phyloP scores from a whole-genome alignment of 2,888 invertebrate genomes.

The Stictocephala bisonia region DNA sequence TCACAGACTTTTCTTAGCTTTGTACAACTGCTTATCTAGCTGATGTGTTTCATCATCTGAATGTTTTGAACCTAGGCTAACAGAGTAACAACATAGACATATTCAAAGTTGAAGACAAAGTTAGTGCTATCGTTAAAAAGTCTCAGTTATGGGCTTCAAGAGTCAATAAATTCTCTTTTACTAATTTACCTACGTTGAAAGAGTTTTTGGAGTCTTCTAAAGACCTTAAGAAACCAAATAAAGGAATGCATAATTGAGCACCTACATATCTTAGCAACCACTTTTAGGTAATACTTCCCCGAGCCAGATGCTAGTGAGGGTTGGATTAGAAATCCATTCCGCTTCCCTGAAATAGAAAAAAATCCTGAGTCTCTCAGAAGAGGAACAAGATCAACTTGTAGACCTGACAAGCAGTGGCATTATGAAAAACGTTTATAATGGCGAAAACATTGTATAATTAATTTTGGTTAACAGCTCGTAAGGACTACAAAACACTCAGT shows the following conservation, averaged over 20 bases:
- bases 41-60: slow-evolving; percentile 15
- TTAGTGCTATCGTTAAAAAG: slow-evolving; percentile 6
- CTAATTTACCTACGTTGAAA: background rate
- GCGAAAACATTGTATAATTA: background rate
- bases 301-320: background rate
- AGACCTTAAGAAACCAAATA: background rate
- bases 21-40: background rate
- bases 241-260: background rate
- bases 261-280: background rate
- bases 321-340: background rate
- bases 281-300: background rate
- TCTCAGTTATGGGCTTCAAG: background rate
- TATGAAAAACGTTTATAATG: background rate
- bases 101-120: slow-evolving; percentile 17
- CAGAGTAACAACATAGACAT: background rate
- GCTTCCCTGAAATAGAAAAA: background rate
- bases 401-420: background rate
- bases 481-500: background rate
- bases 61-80: slow-evolving; percentile 1
- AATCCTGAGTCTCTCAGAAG: background rate
- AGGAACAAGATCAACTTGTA: background rate
- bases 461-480: background rate
- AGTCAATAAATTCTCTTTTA: background rate
- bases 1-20: background rate
- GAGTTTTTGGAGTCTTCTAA: background rate